Conservation (phyloP, 1,140 invertebrate species). For the Solenopsis invicta region DNA sequence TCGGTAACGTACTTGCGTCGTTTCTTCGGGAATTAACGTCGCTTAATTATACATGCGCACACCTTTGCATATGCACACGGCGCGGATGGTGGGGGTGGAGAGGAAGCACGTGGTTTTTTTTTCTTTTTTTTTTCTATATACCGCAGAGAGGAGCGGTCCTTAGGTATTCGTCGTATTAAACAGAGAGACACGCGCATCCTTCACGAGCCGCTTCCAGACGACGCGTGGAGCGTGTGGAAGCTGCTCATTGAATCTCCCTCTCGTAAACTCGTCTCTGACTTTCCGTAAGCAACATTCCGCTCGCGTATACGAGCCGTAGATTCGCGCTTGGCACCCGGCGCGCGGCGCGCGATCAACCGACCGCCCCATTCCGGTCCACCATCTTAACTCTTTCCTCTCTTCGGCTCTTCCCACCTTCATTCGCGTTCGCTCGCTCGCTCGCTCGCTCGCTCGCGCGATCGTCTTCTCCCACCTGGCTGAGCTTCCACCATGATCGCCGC, state of each 20-base stretch:
- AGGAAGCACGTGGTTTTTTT: no score
- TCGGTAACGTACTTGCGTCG: neutral
- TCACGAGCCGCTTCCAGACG: neutral
- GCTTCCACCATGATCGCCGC: constrained; percentile 46
- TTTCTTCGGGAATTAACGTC: neutral
- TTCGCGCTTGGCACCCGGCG: neutral
- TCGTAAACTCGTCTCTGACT: neutral
- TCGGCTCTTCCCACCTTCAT: constrained; percentile 32
- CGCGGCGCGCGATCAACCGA: constrained; percentile 1
- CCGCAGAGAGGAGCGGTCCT: no score
- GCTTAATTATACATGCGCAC: constrained; percentile 38
- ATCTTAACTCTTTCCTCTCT: constrained; percentile 66
- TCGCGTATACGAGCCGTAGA: constrained; percentile 24
- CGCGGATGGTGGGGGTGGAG: no score
- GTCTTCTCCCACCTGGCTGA: constrained; percentile 47
- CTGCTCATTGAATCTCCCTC: neutral
- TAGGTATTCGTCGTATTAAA: neutral
- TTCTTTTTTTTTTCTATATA: neutral
- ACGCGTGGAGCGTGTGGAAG: neutral
- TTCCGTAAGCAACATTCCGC: constrained; percentile 36
- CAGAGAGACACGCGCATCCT: neutral
- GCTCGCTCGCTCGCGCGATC: neutral
- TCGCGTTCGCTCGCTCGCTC: constrained; percentile 28
- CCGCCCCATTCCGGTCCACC: constrained; percentile 66
- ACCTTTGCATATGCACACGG: neutral